phyloP scores from a whole-genome alignment of 2,113 vertebrate species.

The Petromus typicus region DNA sequence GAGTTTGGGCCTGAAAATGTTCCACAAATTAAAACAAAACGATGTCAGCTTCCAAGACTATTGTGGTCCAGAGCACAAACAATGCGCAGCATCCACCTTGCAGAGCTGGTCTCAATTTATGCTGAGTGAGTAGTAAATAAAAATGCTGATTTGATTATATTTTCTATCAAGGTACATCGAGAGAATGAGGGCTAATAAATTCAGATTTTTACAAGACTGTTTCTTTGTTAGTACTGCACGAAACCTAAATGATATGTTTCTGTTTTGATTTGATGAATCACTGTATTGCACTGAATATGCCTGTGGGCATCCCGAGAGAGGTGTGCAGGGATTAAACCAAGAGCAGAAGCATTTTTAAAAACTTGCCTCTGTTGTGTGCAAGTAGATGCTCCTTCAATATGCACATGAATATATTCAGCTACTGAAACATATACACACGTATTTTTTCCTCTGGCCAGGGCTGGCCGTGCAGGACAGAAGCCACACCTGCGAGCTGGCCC shows the following conservation, averaged over 20 bases:
- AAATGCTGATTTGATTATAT: slow-evolving; percentile 65
- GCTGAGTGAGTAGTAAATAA: slow-evolving; percentile 66
- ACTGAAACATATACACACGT: neutral
- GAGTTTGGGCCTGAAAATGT: neutral
- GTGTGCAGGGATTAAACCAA: neutral
- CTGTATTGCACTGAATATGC: neutral
- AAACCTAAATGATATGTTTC: slow-evolving; percentile 49
- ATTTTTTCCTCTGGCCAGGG: neutral
- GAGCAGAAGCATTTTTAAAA: neutral
- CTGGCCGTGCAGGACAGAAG: too few relatives aligned
- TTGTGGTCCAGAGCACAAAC: slow-evolving; percentile 1
- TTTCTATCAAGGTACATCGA: slow-evolving; percentile 34
- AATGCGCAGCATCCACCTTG: neutral
- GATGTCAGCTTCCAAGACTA: neutral
- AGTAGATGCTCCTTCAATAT: neutral
- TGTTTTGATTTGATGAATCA: slow-evolving; percentile 66
- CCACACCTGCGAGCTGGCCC: rapidly evolving
- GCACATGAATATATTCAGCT: neutral
- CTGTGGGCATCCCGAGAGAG: neutral
- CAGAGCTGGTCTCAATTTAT: slow-evolving; percentile 35
- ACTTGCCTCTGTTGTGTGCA: neutral
- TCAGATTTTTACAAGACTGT: slow-evolving; percentile 26
- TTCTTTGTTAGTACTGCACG: slow-evolving; percentile 30
- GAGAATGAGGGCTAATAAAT: slow-evolving; percentile 24
- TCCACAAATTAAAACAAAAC: neutral